Evolutionary conservation across 1,140 invertebrate genomes (phyloP).

Genomic region (Zaprionus africanus): DNA sequence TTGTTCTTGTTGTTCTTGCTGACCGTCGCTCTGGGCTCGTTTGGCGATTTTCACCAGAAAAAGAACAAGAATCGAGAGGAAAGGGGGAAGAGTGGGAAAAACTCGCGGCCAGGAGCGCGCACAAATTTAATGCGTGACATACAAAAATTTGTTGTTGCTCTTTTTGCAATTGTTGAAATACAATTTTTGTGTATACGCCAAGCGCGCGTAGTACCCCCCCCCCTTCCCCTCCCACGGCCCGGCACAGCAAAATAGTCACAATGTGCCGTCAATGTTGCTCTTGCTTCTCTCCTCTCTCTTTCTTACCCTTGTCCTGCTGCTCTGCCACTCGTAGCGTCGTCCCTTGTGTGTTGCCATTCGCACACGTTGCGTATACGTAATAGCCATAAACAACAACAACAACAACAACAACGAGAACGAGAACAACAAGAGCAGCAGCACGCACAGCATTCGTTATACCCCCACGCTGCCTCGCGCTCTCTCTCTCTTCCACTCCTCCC

Average conservation of each 20-base stretch:
- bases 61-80: not conserved
- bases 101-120: slow-evolving; percentile 2
- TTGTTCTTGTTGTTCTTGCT: slow-evolving; percentile 12
- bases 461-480: slow-evolving; percentile 29
- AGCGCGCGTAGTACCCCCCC: slow-evolving; percentile 11
- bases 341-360: slow-evolving; percentile 70
- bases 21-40: slow-evolving; percentile 4
- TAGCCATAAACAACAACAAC: slow-evolving; percentile 67
- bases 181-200: slow-evolving; percentile 72
- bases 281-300: slow-evolving; percentile 27
- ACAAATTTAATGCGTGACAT: slow-evolving; percentile 71
- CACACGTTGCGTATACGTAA: slow-evolving; percentile 81
- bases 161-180: slow-evolving; percentile 46
- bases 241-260: slow-evolving; percentile 47
- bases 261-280: slow-evolving; percentile 26
- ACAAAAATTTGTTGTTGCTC: slow-evolving; percentile 44
- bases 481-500: not conserved
- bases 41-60: slow-evolving; percentile 45
- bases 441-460: slow-evolving; percentile 40
- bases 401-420: slow-evolving; percentile 47
- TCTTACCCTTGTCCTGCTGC: slow-evolving; percentile 25
- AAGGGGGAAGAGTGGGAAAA: slow-evolving; percentile 10
- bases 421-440: slow-evolving; percentile 23
- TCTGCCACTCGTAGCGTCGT: slow-evolving; percentile 25
- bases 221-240: not conserved